Evolutionary conservation across 2,113 vertebrate genomes (phyloP).

Genomic region (Petrocephalus microphthalmus): DNA sequence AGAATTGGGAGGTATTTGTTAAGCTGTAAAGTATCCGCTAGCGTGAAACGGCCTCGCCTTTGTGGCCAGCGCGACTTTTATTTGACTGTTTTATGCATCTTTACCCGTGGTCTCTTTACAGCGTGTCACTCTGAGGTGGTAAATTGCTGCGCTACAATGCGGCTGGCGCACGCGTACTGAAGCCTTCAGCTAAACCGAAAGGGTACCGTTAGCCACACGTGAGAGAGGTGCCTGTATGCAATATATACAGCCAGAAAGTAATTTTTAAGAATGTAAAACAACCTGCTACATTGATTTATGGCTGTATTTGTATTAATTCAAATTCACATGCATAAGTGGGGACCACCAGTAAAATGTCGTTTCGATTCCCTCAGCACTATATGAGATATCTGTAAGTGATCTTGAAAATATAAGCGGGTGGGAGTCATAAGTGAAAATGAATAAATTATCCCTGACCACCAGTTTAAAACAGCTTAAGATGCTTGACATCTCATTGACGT

Average conservation of each 20-base stretch:
- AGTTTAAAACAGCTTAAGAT: neutral
- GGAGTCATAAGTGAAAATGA: neutral
- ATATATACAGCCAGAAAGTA: neutral
- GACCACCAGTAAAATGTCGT: neutral
- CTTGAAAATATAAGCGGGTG: neutral
- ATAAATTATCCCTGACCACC: neutral
- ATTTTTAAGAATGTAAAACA: neutral
- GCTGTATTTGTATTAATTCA: neutral
- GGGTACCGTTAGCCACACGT: neutral
- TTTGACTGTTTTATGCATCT: slow-evolving; percentile 7
- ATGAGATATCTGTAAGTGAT: neutral
- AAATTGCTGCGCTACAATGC: neutral
- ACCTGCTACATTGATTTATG: neutral
- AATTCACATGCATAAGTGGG: neutral
- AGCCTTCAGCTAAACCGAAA: neutral
- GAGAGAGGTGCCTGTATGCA: neutral
- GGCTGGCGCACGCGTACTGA: neutral
- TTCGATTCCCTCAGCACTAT: neutral
- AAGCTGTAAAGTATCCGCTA: neutral
- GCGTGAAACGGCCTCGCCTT: neutral
- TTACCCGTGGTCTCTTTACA: neutral
- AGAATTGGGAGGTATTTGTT: slow-evolving; percentile 8
- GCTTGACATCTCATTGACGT: neutral
- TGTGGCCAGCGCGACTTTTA: neutral
- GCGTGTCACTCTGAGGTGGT: neutral